Base-by-base conservation (phyloP, 2,113 vertebrate species). In the Holacanthus passer region DNA sequence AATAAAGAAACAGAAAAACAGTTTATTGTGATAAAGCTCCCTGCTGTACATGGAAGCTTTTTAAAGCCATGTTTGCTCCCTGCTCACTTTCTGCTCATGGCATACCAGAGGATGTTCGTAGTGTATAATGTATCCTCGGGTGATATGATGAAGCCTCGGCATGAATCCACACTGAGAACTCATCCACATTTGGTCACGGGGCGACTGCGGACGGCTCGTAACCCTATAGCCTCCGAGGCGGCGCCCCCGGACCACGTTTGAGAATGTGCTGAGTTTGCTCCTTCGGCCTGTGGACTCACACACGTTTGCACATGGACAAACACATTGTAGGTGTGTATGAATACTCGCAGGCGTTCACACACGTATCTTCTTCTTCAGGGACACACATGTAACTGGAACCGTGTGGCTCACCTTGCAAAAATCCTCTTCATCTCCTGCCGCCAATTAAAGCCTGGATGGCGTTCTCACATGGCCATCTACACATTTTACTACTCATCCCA, bases 151-250 rank as follows among this genome's bases (percentile, higher is more conserved):
- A 78, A 85, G 60, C 68, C 58, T 37, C 14, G 14, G 66, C 74
- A 74, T 62, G 55, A 73, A 53, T 81, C 74, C 67, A 64, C 72
- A 47, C 50, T 5, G 45, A 85, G 79, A 73, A 63, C 80, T 71
- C 77, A 24, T 77, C 86, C 79, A 84, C 85, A 89, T 91, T 90
- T 88, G 90, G 86, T 82, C 71, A 73, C 27, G 22, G 67, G 56
- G 73, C 27, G 3, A 45, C 63, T 73, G 32, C 12, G 56, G 80
- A 69, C 37, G 11, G 29, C 29, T 31, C 31, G 89, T 79, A 90
- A 91, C 43, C n/a, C 37, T 55, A 87, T 76, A 75, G 58, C 80
- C 80, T 73, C 56, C 1, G 3, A 69, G 31, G 31, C 9, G 32
- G 31, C 62, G 29, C 55, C 43, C 55, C 80, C 35, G 43, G 53